phyloP scores from a whole-genome alignment of 2,888 invertebrate genomes.

The Plemyria rubiginata region DNA sequence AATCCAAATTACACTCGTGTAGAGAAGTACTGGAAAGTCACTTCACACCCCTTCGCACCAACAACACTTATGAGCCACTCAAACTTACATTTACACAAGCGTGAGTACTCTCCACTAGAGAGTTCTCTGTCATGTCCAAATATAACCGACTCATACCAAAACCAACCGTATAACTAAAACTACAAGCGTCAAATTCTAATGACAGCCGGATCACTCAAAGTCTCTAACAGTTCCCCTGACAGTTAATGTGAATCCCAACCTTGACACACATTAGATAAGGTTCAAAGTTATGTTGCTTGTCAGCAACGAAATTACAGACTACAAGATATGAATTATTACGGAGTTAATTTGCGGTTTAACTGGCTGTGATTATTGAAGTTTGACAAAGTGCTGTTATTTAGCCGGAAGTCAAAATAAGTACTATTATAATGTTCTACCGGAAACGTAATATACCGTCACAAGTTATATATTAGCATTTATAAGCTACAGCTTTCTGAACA shows the following conservation, averaged over 20 bases:
- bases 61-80: constrained; percentile 33
- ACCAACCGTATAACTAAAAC: constrained; percentile 13
- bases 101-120: constrained; percentile 31
- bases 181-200: constrained; percentile 16
- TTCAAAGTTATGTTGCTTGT: constrained; percentile 8
- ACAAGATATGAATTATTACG: constrained; percentile 28
- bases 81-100: constrained; percentile 40
- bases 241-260: constrained; percentile 6
- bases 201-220: neutral
- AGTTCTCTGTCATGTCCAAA: constrained; percentile 27
- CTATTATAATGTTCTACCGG: neutral
- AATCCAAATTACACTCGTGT: neutral
- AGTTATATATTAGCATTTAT: too few species aligned
- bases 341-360: constrained; percentile 31
- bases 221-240: constrained; percentile 2
- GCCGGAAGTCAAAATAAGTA: constrained; percentile 6
- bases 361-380: constrained; percentile 21
- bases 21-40: neutral
- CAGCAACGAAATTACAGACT: constrained; percentile 10
- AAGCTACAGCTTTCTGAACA: too few species aligned
- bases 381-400: constrained; percentile 12
- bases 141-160: constrained; percentile 22
- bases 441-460: neutral
- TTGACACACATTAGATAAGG: constrained; percentile 5
- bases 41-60: constrained; percentile 23